A percentile compares a stretch with the other conserved stretches of the same genome.
Conservation (phyloP, 2,888 invertebrate species). For the Elegia similella region DNA sequence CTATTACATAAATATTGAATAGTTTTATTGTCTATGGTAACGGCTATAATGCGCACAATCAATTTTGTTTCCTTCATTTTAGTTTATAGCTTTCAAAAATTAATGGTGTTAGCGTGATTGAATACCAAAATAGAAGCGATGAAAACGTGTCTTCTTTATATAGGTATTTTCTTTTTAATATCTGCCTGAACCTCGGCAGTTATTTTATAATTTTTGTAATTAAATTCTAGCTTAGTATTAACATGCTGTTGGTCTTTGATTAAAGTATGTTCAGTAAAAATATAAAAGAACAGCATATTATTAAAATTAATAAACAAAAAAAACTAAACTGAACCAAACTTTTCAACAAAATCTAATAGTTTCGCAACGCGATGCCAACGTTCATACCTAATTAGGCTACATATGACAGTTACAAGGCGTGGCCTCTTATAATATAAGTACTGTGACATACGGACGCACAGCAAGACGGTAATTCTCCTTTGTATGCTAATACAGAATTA, state of each 20-base stretch:
- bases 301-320: not conserved
- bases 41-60: slow-evolving; percentile 32
- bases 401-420: slow-evolving; percentile 79
- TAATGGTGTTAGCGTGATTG: not conserved
- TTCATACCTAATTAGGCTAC: slow-evolving; percentile 76
- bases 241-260: too few species aligned
- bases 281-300: too few species aligned
- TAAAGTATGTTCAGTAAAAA: too few species aligned
- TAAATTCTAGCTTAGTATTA: too few species aligned
- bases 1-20: slow-evolving; percentile 65
- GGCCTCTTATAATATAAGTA: slow-evolving; percentile 64
- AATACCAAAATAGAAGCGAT: not conserved
- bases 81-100: slow-evolving; percentile 27
- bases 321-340: not conserved
- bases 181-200: too few species aligned
- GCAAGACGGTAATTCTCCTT: slow-evolving; percentile 75
- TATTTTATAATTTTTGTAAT: too few species aligned
- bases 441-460: slow-evolving; percentile 71
- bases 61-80: slow-evolving; percentile 33
- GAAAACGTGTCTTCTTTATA: not conserved
- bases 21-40: slow-evolving; percentile 56
- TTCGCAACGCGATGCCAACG: slow-evolving; percentile 41
- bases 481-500: slow-evolving; percentile 81
- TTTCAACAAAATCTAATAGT: slow-evolving; percentile 34
- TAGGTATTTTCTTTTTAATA: too few species aligned